Conservation (phyloP, 2,888 invertebrate genomes). For the Trachelus iudaicus region DNA sequence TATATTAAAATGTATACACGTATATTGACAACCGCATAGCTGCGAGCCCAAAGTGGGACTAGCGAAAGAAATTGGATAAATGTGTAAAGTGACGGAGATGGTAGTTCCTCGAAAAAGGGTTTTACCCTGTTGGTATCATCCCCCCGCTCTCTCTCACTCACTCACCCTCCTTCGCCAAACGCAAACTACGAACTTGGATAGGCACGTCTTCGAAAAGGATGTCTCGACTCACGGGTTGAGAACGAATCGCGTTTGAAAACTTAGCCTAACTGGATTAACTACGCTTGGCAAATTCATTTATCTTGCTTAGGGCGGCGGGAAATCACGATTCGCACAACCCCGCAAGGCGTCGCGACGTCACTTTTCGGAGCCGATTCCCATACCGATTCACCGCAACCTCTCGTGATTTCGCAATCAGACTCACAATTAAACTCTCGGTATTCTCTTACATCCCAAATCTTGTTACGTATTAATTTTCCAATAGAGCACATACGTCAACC, state of each 20-base stretch:
- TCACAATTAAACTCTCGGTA: background rate
- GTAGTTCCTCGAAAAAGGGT: background rate
- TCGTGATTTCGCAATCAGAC: background rate
- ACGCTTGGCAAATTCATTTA: slow-evolving; percentile 18
- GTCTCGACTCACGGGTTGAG: background rate
- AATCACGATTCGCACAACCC: background rate
- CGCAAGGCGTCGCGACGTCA: background rate
- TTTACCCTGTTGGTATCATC: background rate
- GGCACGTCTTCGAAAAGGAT: background rate
- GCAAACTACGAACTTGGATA: background rate
- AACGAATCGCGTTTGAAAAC: slow-evolving; percentile 20
- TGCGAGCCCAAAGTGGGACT: too few relatives aligned
- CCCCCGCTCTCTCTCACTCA: too few relatives aligned
- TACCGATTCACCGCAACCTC: background rate
- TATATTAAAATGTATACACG: background rate
- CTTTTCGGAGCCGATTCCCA: background rate
- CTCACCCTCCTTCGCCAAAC: background rate
- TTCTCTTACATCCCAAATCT: background rate
- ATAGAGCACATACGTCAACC: background rate
- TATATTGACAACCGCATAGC: too few relatives aligned
- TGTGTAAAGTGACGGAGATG: background rate
- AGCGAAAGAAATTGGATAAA: background rate
- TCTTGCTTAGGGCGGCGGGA: slow-evolving; percentile 4
- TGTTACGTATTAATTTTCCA: background rate
- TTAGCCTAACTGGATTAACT: slow-evolving; percentile 23